Evolutionary conservation across 2,888 invertebrate genomes (phyloP).

Genomic region (Troilus luridus): DNA sequence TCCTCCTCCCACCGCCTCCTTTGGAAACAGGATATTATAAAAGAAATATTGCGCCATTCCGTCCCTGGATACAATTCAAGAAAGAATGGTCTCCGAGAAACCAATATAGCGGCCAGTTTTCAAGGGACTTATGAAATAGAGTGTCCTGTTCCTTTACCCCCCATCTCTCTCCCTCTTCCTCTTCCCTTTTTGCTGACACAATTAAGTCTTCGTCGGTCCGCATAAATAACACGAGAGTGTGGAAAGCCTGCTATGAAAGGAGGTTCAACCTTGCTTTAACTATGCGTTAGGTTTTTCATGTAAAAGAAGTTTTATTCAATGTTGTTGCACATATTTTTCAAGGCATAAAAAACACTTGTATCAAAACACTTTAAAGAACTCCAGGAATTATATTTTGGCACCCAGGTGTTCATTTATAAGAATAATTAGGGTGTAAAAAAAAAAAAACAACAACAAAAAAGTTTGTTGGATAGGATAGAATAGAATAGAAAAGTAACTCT

Average conservation of each 20-base stretch:
- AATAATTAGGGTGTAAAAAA: too few species aligned
- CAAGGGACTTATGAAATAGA: background rate
- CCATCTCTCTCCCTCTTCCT: background rate
- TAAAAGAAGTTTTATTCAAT: too few species aligned
- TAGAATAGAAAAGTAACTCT: too few species aligned
- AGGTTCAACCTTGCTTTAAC: too few species aligned
- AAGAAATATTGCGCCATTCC: constrained; percentile 25
- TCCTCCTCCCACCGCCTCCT: constrained; percentile 9
- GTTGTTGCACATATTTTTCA: too few species aligned
- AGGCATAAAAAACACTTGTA: too few species aligned
- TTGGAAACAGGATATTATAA: constrained; percentile 39
- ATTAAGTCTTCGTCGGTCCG: background rate
- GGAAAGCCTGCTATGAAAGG: background rate
- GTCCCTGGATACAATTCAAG: constrained; percentile 37
- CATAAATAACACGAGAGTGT: background rate
- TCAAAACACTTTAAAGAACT: too few species aligned
- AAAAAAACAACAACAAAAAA: too few species aligned
- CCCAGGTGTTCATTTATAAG: too few species aligned
- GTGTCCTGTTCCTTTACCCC: constrained; percentile 1
- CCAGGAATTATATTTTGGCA: too few species aligned
- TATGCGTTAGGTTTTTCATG: too few species aligned
- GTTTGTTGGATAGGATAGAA: too few species aligned
- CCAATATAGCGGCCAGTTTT: constrained; percentile 26
- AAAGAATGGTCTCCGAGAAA: constrained; percentile 33
- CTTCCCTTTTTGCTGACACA: background rate